Evolutionary conservation across 1,140 invertebrate species (phyloP), one percentile per base, ranked within the genome.

Genomic region (Idris sp.): DNA sequence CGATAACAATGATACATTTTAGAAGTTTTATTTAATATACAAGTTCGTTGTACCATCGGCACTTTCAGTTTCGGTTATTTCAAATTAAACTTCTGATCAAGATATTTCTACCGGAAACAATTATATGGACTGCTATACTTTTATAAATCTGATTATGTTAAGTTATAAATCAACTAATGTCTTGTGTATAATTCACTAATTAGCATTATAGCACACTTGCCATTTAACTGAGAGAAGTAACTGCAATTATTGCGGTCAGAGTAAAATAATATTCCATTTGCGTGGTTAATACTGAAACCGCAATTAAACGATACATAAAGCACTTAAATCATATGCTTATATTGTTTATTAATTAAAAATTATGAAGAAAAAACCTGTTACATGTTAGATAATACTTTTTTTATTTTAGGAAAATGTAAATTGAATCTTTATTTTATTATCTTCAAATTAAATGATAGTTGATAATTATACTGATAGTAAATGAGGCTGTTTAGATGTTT

Each of bases 201-300:
- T 38, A 38, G 7, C 35, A 18, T 38, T 13, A 18, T 38, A 38
- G n/a, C 15, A 38, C 15, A 38, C 15, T 16, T 38, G 15, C 15
- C 4, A 18, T 38, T 38, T 38, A 16, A 4, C 15, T 16, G 2
- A 38, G 8, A 18, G 35, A 16, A 38, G 6, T n/a, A 16, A 1
- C 4, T 14, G n/a, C n/a, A 38, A 9, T 38, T 38, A 38, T 16
- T 38, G 15, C 15, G 8, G 15, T 15, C 35, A 19, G 7, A 16
- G 11, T 19, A 33, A 48, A 33, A 48, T 44, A 30, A 38, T 53
- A 25, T 54, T 40, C 13, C 14, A 6, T 40, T 26, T 31, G 10
- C 7, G 49, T 25, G 22, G 35, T 28, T 54, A 40, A 41, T 54
- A 2, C n/a, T 41, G 18, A 35, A 54, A 54, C 49, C 22, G 36